Base-by-base conservation (phyloP, 2,113 vertebrate species). In the Crypturellus undulatus region DNA sequence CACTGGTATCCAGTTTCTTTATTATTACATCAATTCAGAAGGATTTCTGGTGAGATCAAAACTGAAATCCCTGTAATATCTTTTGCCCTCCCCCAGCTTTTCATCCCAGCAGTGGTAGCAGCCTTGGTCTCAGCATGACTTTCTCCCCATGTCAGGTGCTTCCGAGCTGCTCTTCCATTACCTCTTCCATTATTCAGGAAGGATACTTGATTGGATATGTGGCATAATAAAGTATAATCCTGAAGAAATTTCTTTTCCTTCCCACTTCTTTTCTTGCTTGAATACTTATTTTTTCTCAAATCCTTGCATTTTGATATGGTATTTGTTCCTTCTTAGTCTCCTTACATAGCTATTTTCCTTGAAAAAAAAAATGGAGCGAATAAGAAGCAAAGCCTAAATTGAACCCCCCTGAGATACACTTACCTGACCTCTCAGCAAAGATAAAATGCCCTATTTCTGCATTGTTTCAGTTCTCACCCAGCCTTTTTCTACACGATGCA, bases 161-260 rank as follows among this genome's bases (percentile, higher is more conserved):
- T 56, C 49, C 2, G 1, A 71, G 64, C 1, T 0, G 30, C 42
- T 77, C 5, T 42, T 56, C 36, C 40, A 9, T 24, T 6, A 0
- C 60, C n/a, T 9, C 22, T 71, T 77, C 69, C 63, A 13, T 54
- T 58, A 14, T 40, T 65, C 20, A 1, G n/a, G n/a, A 22, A 3
- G 7, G 43, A 67, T 30, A 24, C 42, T 30, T 73, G 62, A 1
- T 38, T 5, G 32, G 32, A 60, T 10, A 5, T 0, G 1, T 32
- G 60, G 25, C 62, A 20, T 7, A 34, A 28, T 3, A 51, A 36
- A 34, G 40, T 34, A 8, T 3, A 9, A 80, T 51, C 47, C 36
- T 6, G 43, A 3, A 68, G 24, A 47, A 3, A 3, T 42, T 64
- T 79, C 16, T 51, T 54, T 32, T 20, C 32, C 22, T 47, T 38